Conservation (phyloP, 2,797 vertebrate genomes). For the Eulemur rubriventer region DNA sequence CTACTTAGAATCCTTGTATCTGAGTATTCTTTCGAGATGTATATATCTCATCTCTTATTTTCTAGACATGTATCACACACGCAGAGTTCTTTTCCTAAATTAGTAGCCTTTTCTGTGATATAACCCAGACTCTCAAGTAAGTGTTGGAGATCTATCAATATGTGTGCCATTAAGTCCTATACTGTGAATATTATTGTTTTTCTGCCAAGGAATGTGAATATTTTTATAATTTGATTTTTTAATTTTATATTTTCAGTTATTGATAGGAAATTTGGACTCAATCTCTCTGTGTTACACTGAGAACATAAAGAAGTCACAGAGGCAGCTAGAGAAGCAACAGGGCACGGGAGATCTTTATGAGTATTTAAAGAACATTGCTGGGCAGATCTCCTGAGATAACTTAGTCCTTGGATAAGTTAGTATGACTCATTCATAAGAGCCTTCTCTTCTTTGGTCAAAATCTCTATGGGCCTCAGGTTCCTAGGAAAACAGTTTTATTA, state of each 20-base stretch:
- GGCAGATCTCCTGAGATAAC: neutral
- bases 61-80: neutral
- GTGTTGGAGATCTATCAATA: neutral
- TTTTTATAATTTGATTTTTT: neutral
- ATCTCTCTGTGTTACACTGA: neutral
- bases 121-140: neutral
- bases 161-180: neutral
- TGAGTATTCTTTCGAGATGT: neutral
- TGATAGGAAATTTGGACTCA: neutral
- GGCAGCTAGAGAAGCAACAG: neutral
- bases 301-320: neutral
- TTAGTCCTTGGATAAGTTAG: neutral
- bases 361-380: neutral
- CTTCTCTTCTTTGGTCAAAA: neutral
- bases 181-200: neutral
- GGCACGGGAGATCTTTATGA: neutral
- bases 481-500: neutral
- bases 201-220: neutral
- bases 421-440: neutral
- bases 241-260: neutral
- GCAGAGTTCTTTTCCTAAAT: neutral
- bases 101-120: neutral
- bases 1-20: constrained; percentile 6
- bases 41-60: neutral
- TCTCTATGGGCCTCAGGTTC: neutral